Evolutionary conservation across 2,888 invertebrate genomes (phyloP), one percentile per base, ranked within the genome.

Genomic region (Pristionchus fissidentatus): DNA sequence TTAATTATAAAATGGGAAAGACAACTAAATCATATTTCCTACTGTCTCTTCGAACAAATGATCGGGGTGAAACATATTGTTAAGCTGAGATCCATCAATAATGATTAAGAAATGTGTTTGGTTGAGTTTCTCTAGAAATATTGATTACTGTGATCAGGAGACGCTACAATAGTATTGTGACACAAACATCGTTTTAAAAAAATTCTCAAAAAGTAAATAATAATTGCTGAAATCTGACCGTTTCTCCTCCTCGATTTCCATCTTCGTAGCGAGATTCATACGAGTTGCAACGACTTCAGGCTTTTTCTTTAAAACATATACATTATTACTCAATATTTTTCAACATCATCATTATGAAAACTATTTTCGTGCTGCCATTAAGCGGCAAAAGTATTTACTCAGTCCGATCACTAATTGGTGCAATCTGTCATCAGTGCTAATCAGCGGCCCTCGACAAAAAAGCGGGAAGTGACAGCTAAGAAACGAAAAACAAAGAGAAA

Each of bases 181-280:
- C n/a, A n/a, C n/a, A n/a, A n/a, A n/a, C n/a, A n/a, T n/a, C n/a
- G n/a, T n/a, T n/a, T n/a, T n/a, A n/a, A 35, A 3, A 35, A 22
- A 15, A 1, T 4, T 1, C 19, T 35, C 1, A 66, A 38, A 19
- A 66, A 66, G 8, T n/a, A 41, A 41, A 38, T 62, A 66, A n/a
- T 32, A 55, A 55, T 22, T 15, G n/a, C n/a, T n/a, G n/a, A 66
- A 46, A 22, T 3, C 35, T 38, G 4, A 77, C 75, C 75, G 75
- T 35, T 77, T 77, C 29, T 77, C 75, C 46, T 77, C 75, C n/a
- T n/a, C 49, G 32, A 49, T 49, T 3, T 49, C 49, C 5, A 29
- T n/a, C 38, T 22, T 77, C 75, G 46, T 19, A 3, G 26, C 75
- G 4, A 49, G 29, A 13, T 22, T 1, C 75, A 19, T 46, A 4